These are phyloP conservation scores for Drosophila lacteicornis DNA, from an alignment of 1,140 invertebrate species.

Conservation along the genomic window DNA sequence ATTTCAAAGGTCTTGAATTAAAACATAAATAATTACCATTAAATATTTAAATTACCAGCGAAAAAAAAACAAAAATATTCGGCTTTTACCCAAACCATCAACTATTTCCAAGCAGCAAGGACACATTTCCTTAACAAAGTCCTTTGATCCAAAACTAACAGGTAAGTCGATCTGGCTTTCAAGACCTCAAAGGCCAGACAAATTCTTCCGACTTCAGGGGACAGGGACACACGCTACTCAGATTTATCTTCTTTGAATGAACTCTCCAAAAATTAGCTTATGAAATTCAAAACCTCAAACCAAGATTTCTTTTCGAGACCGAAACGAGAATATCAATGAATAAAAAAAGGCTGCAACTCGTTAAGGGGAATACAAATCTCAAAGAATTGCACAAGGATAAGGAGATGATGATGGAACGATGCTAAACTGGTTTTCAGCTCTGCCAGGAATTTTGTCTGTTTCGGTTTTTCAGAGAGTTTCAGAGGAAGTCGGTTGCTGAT, in stretches of 20 bases:
- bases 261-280: conserved; percentile 47
- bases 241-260: conserved; percentile 43
- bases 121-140: not conserved
- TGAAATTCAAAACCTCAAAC: conserved; percentile 33
- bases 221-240: conserved; percentile 47
- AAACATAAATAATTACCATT: not conserved
- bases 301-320: not conserved
- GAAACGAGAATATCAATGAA: conserved; percentile 37
- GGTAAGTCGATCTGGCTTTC: conserved; percentile 31
- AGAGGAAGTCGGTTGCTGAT: conserved; percentile 35
- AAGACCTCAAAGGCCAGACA: conserved; percentile 27
- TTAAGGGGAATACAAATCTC: conserved; percentile 41
- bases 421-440: conserved; percentile 38
- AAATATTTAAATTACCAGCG: no score
- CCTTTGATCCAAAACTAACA: not conserved
- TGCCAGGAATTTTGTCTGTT: conserved; percentile 34
- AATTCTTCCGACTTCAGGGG: conserved; percentile 36
- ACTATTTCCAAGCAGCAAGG: not conserved
- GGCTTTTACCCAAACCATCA: not conserved
- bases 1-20: not conserved
- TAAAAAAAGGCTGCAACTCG: conserved; percentile 28
- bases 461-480: conserved; percentile 5
- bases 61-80: no score
- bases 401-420: conserved; percentile 35
- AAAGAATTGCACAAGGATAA: conserved; percentile 36